Conservation (phyloP, 2,113 vertebrate species). For the Elaphurus davidianus region DNA sequence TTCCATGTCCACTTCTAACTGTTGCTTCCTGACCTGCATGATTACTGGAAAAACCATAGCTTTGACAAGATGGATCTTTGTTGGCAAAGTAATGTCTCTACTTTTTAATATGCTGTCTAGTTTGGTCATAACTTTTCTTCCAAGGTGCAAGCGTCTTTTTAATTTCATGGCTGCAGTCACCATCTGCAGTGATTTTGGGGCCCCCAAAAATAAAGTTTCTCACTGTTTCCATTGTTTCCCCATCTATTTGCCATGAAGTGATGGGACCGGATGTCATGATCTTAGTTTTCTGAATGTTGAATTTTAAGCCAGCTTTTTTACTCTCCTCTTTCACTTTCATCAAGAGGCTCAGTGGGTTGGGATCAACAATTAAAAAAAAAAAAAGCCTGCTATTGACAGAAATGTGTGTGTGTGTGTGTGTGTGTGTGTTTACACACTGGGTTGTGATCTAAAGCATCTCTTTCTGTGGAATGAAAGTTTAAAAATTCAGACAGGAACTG, state of each 20-base stretch:
- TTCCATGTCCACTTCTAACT: not conserved
- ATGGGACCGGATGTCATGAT: not conserved
- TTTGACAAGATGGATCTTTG: not conserved
- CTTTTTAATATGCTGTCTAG: not conserved
- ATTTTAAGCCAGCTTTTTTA: not conserved
- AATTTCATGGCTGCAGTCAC: not conserved
- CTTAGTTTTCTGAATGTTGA: not conserved
- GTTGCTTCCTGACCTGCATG: not conserved
- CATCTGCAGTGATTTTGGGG: not conserved
- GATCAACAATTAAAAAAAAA: not conserved
- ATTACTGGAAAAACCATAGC: not conserved
- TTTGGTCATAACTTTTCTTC: not conserved
- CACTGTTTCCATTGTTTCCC: not conserved
- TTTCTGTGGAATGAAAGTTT: not conserved
- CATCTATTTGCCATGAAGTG: not conserved
- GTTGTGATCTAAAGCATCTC: not conserved
- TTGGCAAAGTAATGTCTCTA: not conserved
- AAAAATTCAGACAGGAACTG: not conserved
- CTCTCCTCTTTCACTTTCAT: not conserved
- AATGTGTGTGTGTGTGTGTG: not conserved
- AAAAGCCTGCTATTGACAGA: not conserved
- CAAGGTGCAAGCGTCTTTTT: not conserved
- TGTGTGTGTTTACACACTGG: not conserved
- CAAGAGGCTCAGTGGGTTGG: not conserved
- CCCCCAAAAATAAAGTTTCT: not conserved